These are phyloP conservation scores for Malurus leucopterus DNA, from an alignment of 2,797 vertebrate species.

Conservation along the genomic window DNA sequence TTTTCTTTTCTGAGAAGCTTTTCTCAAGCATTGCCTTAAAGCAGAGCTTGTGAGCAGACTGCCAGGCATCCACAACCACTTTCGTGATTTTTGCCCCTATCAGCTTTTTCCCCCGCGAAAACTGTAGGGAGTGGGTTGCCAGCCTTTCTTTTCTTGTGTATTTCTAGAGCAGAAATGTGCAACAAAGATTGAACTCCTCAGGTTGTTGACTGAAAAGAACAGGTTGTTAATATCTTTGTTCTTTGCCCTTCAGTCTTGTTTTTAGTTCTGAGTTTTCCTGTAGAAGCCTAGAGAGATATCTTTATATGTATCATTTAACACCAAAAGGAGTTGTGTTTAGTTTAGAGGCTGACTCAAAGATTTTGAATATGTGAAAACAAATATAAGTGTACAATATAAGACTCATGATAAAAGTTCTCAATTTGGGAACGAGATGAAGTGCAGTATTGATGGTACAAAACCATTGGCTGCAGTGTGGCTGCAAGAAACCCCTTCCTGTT, in stretches of 20 bases:
- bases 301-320: not conserved
- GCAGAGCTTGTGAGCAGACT: not conserved
- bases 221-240: not conserved
- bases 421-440: not conserved
- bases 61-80: not conserved
- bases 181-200: not conserved
- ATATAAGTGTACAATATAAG: not conserved
- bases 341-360: not conserved
- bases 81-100: not conserved
- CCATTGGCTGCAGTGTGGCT: not conserved
- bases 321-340: not conserved
- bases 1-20: not conserved
- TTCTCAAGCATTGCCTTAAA: not conserved
- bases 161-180: not conserved
- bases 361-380: not conserved
- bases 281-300: not conserved
- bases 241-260: not conserved
- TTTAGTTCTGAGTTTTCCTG: not conserved
- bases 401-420: not conserved
- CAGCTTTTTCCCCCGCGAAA: not conserved
- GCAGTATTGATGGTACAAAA: not conserved
- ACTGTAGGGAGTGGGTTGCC: not conserved
- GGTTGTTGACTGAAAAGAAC: not conserved
- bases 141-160: not conserved
- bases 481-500: not conserved